These are phyloP conservation scores for Leptopterna dolabrata DNA, from an alignment of 2,888 invertebrate genomes.

Conservation along the genomic window DNA sequence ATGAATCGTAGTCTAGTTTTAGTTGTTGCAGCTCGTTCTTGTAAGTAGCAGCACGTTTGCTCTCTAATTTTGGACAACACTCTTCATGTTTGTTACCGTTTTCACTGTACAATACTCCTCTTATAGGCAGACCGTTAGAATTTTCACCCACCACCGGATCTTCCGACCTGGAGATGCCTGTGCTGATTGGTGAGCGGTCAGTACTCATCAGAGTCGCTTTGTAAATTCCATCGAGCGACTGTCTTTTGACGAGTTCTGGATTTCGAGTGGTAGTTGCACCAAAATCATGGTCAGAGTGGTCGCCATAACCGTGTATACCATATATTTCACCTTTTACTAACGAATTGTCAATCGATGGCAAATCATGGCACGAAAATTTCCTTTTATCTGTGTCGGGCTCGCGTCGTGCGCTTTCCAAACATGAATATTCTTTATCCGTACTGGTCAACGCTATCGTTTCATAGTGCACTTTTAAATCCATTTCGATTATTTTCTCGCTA, in stretches of 20 bases:
- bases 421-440: constrained; percentile 24
- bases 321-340: background rate
- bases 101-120: background rate
- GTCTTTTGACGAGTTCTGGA: background rate
- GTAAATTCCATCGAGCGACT: constrained; percentile 14
- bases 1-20: background rate
- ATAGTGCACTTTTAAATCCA: constrained; percentile 43
- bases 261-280: background rate
- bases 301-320: background rate
- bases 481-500: constrained; percentile 45
- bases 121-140: no score
- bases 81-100: background rate
- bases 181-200: background rate
- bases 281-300: no score
- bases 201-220: constrained; percentile 34
- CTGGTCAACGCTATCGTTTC: constrained; percentile 38
- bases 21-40: background rate
- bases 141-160: background rate
- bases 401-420: background rate
- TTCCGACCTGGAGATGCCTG: background rate
- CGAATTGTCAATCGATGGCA: background rate
- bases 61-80: background rate
- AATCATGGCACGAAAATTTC: background rate
- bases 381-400: no score
- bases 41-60: background rate